Base-by-base conservation (phyloP, 2,113 vertebrate species). In the Notarius lentiginosus region DNA sequence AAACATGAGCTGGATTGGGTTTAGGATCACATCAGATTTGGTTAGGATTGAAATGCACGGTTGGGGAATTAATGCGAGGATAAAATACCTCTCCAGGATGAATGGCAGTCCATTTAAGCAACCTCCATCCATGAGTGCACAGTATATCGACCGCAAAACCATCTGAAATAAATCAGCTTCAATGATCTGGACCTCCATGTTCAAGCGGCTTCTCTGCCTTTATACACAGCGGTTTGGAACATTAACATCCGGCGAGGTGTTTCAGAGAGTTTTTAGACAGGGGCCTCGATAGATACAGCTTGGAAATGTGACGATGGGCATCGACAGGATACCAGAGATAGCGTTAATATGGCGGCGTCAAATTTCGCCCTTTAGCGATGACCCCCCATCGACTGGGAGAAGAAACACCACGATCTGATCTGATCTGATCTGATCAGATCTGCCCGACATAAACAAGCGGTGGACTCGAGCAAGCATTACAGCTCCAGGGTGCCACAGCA, bases 341-440 rank as follows among this genome's bases (percentile, higher is more conserved):
- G 66, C 76, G 87, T 89, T 89, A 90, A 91, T 91, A 91, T 91
- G 91, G 91, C 91, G 89, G 89, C 89, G 84, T 88, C 89, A 88
- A 79, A 90, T 91, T 77, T 89, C 87, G 87, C 89, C 88, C 87
- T 88, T 89, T 87, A 86, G 84, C 80, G 65, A 77, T 84, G 85
- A 89, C 85, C 85, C 51, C 80, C 87, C 70, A 68, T 30, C 41
- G 56, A 86, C 56, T 66, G 76, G n/a, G 24, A 20, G 12, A 15
- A 53, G 17, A 84, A 60, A 76, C 41, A 41, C 41, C 41, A 41
- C 41, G 41, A 41, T 30, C 27, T 6, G 24, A 11, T 47, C 68
- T 4, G 75, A 56, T 55, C 75, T 2, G 24, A 7, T 53, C 51
- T 2, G 34, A 24, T 1, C 27, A 7, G 24, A 47, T 9, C 80